phyloP scores from a whole-genome alignment of 2,888 invertebrate species.

The Xylocampa areola region DNA sequence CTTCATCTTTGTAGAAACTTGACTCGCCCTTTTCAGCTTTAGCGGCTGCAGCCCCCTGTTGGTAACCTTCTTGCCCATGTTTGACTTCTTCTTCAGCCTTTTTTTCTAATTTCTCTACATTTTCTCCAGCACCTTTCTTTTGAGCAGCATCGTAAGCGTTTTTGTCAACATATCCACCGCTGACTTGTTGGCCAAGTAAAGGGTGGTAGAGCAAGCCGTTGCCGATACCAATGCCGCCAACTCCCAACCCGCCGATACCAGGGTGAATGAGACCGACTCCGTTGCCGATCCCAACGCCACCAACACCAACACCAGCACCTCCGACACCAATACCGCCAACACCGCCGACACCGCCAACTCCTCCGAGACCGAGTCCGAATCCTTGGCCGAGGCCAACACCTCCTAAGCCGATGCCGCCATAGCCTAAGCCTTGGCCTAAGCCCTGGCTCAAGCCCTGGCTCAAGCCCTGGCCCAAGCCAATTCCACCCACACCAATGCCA shows the following conservation, averaged over 20 bases:
- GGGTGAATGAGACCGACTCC: constrained; percentile 74
- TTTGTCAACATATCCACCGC: constrained; percentile 88
- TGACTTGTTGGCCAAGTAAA: constrained; percentile 78
- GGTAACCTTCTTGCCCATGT: constrained; percentile 89
- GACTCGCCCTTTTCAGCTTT: constrained; percentile 89
- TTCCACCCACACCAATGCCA: constrained; percentile 61
- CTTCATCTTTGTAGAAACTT: constrained; percentile 87
- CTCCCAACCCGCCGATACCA: constrained; percentile 76
- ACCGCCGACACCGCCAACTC: constrained; percentile 62
- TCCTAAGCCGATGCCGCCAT: constrained; percentile 65
- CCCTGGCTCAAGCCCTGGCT: constrained; percentile 58
- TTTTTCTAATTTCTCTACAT: constrained; percentile 88
- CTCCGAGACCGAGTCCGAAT: constrained; percentile 65
- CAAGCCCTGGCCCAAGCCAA: constrained; percentile 54
- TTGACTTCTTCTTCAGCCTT: constrained; percentile 88
- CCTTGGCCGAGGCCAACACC: constrained; percentile 63
- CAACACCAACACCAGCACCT: constrained; percentile 65
- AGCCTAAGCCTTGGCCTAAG: constrained; percentile 49
- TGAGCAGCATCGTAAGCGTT: constrained; percentile 89
- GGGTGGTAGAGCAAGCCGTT: constrained; percentile 83
- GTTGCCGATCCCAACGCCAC: constrained; percentile 65
- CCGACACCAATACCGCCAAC: constrained; percentile 70
- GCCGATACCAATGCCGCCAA: constrained; percentile 71
- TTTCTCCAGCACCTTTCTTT: constrained; percentile 89
- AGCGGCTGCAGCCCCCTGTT: constrained; percentile 88